phyloP scores from a whole-genome alignment of 2,113 vertebrate species.

The Gobius niger region DNA sequence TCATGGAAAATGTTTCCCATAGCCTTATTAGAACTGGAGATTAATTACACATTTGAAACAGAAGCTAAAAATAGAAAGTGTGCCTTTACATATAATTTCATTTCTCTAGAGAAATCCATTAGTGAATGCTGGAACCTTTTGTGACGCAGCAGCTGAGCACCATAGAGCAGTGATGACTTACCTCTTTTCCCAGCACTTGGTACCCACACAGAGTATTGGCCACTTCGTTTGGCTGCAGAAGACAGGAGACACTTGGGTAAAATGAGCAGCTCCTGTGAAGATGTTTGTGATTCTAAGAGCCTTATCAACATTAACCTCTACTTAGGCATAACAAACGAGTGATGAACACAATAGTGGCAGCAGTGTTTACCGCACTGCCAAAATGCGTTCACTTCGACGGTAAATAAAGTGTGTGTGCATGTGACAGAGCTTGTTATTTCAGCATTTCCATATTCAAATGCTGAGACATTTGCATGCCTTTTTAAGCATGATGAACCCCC shows the following conservation, averaged over 20 bases:
- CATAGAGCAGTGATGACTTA: constrained; percentile 39
- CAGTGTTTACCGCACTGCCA: background rate
- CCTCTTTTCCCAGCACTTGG: constrained; percentile 53
- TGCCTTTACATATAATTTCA: background rate
- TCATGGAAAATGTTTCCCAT: background rate
- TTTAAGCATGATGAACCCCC: background rate
- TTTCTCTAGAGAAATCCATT: background rate
- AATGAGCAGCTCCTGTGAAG: background rate
- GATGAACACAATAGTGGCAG: background rate
- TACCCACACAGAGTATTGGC: constrained; percentile 78
- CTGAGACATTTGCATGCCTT: background rate
- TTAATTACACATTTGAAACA: background rate
- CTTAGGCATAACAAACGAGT: background rate
- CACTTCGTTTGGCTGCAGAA: constrained; percentile 72
- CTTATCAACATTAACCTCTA: background rate
- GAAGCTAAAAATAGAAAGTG: background rate
- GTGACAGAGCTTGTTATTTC: background rate
- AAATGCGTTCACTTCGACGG: background rate
- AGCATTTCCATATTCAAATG: background rate
- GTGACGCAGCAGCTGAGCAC: background rate
- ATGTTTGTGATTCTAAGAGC: background rate
- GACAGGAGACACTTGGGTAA: constrained; percentile 11
- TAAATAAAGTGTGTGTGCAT: background rate
- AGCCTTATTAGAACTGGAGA: background rate
- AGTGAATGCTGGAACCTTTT: background rate